Base-by-base conservation (phyloP, 2,888 invertebrate species). In the Drosophila austrosaltans region DNA sequence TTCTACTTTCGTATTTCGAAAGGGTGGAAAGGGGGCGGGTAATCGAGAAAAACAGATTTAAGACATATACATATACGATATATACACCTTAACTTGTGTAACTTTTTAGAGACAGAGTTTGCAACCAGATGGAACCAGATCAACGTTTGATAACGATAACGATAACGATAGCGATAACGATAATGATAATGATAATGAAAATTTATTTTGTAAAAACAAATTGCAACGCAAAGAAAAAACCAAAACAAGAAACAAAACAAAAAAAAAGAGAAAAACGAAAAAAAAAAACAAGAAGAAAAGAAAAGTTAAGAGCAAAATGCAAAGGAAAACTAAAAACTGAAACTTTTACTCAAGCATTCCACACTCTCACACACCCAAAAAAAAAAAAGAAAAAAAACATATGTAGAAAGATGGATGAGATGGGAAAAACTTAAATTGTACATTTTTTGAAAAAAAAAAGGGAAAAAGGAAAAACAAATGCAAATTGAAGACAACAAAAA, bases 171-270 rank as follows among this genome's bases (percentile, higher is more conserved):
- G 32, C 32, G 32, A 48, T 48, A 48, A 10, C 12, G n/a, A 5
- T 63, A 68, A 63, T 42, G 76, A 5, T 63, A 68, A 63, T 42
- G 76, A 66, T 76, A 78, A 71, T 64, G 72, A 76, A 87, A 75
- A 85, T 85, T 82, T 85, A 87, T 87, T 82, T 86, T 86, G 88
- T 88, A 79, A 86, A 80, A 69, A 65, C 76, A 66, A 81, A 63
- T 81, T 81, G 78, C 79, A 64, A 48, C 4, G 48, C 48, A 70
- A 69, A 53, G 30, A 30, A 30, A 22, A 62, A 58, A 63, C 36
- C 6, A 3, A 20, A 69, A 69, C 53, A 63, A 60, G 61, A 70
- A 28, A 53, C 57, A 70, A 56, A 42, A 60, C 36, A 69, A 53
- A 61, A 57, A 62, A 39, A 10, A 12, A 70, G 65, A 36, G 63